phyloP scores from a whole-genome alignment of 2,797 vertebrate genomes.

The Pseudochirops corinnae region DNA sequence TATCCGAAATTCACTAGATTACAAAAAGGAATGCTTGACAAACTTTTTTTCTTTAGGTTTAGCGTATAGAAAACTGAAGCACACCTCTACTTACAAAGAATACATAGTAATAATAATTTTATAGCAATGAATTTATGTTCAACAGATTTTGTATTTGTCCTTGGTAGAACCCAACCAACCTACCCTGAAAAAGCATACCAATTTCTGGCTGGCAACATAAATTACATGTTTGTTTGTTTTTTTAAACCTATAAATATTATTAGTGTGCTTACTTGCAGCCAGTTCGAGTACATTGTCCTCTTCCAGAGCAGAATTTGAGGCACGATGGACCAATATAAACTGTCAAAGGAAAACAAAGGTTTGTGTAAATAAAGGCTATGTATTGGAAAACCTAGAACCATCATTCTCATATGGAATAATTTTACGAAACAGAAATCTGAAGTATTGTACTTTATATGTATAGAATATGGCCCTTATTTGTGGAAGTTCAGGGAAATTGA shows the following conservation, averaged over 20 bases:
- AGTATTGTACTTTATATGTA: background rate
- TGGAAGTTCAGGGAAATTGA: background rate
- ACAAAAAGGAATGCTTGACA: constrained; percentile 36
- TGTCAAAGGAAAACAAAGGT: constrained; percentile 81
- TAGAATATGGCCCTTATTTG: background rate
- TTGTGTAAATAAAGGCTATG: constrained; percentile 54
- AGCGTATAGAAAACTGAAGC: constrained; percentile 50
- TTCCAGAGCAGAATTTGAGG: constrained; percentile 96
- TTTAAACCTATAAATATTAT: constrained; percentile 22
- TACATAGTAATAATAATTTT: constrained; percentile 10
- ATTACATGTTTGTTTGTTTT: constrained; percentile 11
- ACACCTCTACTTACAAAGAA: constrained; percentile 43
- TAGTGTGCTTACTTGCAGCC: constrained; percentile 95
- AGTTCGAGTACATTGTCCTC: constrained; percentile 96
- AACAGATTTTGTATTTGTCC: constrained; percentile 56
- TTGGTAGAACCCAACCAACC: constrained; percentile 58
- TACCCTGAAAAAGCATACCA: constrained; percentile 62
- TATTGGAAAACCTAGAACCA: constrained; percentile 23
- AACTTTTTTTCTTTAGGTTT: constrained; percentile 52
- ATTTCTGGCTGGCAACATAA: constrained; percentile 46
- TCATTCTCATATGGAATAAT: constrained; percentile 5
- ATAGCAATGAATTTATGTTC: constrained; percentile 28
- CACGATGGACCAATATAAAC: constrained; percentile 98
- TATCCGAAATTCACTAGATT: constrained; percentile 48
- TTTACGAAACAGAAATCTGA: background rate